Conservation (phyloP, 2,888 invertebrate species). For the Agonum fuliginosum region DNA sequence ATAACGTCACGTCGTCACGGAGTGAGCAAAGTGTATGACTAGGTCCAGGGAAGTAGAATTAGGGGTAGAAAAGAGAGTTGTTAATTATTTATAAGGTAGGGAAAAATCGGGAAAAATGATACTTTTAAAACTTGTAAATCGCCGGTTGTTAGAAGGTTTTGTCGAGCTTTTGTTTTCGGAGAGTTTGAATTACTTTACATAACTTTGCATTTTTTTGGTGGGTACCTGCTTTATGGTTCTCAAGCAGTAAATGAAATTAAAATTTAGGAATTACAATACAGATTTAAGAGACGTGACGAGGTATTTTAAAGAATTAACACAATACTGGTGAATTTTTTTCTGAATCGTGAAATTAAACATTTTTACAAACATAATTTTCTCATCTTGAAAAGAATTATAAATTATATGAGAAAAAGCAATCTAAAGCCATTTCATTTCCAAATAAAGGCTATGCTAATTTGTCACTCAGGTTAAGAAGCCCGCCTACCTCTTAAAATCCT, state of each 20-base stretch:
- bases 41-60: conserved; percentile 3
- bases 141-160: conserved; percentile 5
- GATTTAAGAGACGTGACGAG: no score
- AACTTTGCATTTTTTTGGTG: conserved; percentile 22
- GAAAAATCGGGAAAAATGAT: conserved; percentile 26
- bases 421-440: no score
- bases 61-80: conserved; percentile 18
- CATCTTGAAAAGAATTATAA: no score
- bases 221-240: not conserved
- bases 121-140: conserved; percentile 31
- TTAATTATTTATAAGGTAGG: conserved; percentile 21
- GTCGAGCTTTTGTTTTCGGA: not conserved
- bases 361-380: no score
- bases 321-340: no score
- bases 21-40: conserved; percentile 1
- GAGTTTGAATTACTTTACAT: conserved; percentile 34
- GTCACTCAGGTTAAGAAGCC: no score
- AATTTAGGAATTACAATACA: not conserved
- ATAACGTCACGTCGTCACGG: not conserved
- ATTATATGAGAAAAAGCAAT: no score
- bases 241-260: conserved; percentile 14
- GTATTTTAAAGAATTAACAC: no score
- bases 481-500: no score
- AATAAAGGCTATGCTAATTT: no score
- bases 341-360: no score